Evolutionary conservation across 2,888 invertebrate genomes (phyloP).

Genomic region (Coecobrya sp.): DNA sequence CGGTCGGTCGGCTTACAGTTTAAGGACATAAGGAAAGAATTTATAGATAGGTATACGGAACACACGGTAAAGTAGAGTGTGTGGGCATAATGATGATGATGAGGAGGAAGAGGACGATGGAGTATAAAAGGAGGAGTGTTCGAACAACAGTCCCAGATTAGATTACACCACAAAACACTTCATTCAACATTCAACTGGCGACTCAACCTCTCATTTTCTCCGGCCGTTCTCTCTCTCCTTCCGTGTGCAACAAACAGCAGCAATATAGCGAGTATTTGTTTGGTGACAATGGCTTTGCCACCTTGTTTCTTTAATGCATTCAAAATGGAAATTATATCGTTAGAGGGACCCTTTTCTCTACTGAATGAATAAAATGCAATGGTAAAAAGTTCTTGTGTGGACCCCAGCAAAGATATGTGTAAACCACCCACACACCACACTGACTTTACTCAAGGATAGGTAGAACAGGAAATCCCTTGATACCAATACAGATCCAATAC

Average conservation of each 20-base stretch:
- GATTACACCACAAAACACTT: constrained; percentile 62
- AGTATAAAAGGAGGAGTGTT: constrained; percentile 45
- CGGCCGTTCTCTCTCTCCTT: neutral
- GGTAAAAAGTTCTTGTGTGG: constrained; percentile 14
- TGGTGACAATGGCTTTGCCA: constrained; percentile 56
- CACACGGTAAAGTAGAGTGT: neutral
- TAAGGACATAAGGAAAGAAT: too few relatives aligned
- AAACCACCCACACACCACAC: too few relatives aligned
- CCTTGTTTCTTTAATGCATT: constrained; percentile 48
- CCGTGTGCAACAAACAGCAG: neutral
- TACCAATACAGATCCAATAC: constrained; percentile 48
- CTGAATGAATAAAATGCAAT: constrained; percentile 17
- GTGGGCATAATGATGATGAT: constrained; percentile 35
- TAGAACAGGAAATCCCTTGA: constrained; percentile 33
- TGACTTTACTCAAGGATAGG: neutral
- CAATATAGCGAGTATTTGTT: constrained; percentile 12
- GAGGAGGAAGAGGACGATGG: constrained; percentile 22
- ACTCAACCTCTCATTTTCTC: constrained; percentile 57
- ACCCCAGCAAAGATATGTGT: neutral
- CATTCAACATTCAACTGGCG: constrained; percentile 62
- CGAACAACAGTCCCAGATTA: constrained; percentile 56
- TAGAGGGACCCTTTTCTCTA: neutral
- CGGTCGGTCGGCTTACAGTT: neutral
- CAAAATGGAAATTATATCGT: constrained; percentile 14
- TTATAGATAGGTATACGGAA: neutral